Evolutionary conservation across 2,113 vertebrate species (phyloP).

Genomic region (Pogonocichla stellata): DNA sequence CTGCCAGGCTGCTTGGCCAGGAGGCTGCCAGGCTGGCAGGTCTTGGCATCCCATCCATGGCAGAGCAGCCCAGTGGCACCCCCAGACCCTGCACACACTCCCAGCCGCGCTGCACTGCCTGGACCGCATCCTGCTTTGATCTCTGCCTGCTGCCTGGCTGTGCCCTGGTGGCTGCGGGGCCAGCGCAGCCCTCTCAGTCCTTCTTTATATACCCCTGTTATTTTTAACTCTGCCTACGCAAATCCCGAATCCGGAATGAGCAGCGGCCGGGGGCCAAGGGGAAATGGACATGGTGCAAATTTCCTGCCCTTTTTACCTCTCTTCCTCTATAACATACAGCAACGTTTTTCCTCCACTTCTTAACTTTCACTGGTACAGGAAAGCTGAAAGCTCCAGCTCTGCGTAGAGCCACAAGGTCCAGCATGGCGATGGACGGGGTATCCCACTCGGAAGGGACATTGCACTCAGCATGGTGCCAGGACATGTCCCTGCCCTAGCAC

Average conservation of each 20-base stretch:
- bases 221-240: constrained; percentile 81
- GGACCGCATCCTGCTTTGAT: constrained; percentile 54
- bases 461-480: rapidly evolving
- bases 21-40: background rate
- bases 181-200: constrained; percentile 1
- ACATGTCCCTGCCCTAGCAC: background rate
- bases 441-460: rapidly evolving
- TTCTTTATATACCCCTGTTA: constrained; percentile 79
- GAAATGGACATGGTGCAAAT: constrained; percentile 78
- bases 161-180: constrained; percentile 27
- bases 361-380: constrained; percentile 75
- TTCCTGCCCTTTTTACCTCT: constrained; percentile 78
- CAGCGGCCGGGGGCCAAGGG: constrained; percentile 71
- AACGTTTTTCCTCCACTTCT: constrained; percentile 63
- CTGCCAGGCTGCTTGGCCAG: background rate
- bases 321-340: constrained; percentile 73
- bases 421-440: rapidly evolving
- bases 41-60: too few relatives aligned
- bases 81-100: rapidly evolving
- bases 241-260: constrained; percentile 78
- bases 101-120: background rate
- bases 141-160: constrained; percentile 36
- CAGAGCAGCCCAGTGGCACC: rapidly evolving
- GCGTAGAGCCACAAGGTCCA: background rate
- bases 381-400: background rate